Conservation (phyloP, 2,888 invertebrate species). For the Byasa hedistus region DNA sequence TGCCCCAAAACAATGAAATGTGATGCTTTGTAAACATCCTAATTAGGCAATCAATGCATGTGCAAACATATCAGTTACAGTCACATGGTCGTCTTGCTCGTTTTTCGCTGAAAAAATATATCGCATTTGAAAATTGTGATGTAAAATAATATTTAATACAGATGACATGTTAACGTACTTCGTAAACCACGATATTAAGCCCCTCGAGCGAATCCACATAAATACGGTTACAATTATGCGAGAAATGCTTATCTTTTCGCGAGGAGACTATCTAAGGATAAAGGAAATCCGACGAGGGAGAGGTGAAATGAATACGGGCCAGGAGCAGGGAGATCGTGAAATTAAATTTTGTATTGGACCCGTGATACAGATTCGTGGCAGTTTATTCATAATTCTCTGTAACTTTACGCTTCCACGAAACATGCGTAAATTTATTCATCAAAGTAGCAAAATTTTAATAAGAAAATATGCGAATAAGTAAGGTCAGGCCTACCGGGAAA, state of each 20-base stretch:
- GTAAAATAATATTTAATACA: not conserved
- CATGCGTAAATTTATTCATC: too few species aligned
- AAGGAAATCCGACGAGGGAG: slow-evolving; percentile 12
- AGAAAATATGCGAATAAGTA: too few species aligned
- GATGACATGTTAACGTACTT: not conserved
- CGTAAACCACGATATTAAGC: slow-evolving; percentile 6
- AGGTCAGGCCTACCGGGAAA: too few species aligned
- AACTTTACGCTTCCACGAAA: not conserved
- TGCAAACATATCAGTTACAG: too few species aligned
- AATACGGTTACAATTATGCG: slow-evolving; percentile 22
- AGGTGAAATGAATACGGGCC: slow-evolving; percentile 6
- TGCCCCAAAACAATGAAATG: too few species aligned
- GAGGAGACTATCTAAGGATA: slow-evolving; percentile 7
- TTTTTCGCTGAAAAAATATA: too few species aligned
- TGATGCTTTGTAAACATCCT: too few species aligned
- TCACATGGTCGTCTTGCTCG: too few species aligned
- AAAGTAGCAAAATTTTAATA: too few species aligned
- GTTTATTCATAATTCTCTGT: not conserved
- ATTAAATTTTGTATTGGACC: slow-evolving; percentile 15
- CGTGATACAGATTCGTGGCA: not conserved
- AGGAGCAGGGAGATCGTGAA: slow-evolving; percentile 1
- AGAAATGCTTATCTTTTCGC: slow-evolving; percentile 17
- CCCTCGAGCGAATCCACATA: slow-evolving; percentile 20
- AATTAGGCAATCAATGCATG: too few species aligned
- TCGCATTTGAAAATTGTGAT: not conserved